Evolutionary conservation across 2,888 invertebrate species (phyloP), one percentile per base, ranked within the genome.

Genomic region (Catotricha subobsoleta): DNA sequence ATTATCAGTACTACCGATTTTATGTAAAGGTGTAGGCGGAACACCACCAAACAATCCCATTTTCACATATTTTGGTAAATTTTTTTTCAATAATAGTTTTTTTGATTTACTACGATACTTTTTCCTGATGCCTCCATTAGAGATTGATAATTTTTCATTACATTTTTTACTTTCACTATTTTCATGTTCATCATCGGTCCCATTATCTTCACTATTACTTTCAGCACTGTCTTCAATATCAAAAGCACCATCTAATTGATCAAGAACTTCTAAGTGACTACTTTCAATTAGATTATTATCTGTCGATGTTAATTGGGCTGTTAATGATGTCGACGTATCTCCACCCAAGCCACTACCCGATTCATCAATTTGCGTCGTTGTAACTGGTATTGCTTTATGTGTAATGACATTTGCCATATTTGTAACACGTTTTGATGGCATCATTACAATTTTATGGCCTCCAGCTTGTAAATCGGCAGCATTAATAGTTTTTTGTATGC

Each of bases 371-470:
- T 36, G 36, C 18, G 41, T 9, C 29, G 41, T 21, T 34, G 44
- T 23, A 38, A 37, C 7, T 35, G 35, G 20, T 12, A 35, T 36
- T 27, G 35, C 20, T 30, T 20, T 41, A 4, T 41, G 36, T 40
- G 30, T 40, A 19, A 40, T 27, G 8, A 42, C 30, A 25, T 39
- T 39, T 7, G 39, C 16, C 5, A 18, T n/a, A 39, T 37, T 41
- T 28, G 40, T 19, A 13, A 31, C 23, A 25, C 39, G 39, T 21
- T 43, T 69, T 68, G 44, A 47, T 72, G 71, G 46, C 60, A 64
- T 1, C 68, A 66, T 10, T 67, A 66, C 23, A 67, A 67, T 15
- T 67, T 67, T 62, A 43, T 30, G 39, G 10, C 33, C 34, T 2
- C 33, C 34, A 13, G 48, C 53, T 27, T 56, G 57, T 25, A 50